Evolutionary conservation across 2,888 invertebrate species (phyloP).

Genomic region (Stenolophus ochropezus): DNA sequence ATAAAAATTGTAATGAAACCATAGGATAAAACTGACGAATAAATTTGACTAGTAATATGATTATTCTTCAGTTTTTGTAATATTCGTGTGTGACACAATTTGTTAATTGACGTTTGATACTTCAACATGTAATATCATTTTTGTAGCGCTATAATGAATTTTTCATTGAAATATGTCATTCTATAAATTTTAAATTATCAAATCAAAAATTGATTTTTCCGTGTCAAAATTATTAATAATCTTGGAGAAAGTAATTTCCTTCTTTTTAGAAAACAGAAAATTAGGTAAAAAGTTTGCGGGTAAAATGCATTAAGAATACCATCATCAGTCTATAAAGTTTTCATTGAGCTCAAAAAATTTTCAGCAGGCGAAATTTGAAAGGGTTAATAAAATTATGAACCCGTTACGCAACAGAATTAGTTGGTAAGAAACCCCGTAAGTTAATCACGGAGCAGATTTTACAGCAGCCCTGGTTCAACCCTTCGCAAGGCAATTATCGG

Average conservation of each 20-base stretch:
- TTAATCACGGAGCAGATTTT: conserved; percentile 31
- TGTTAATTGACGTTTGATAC: conserved; percentile 38
- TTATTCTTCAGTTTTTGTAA: conserved; percentile 2
- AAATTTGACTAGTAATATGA: neutral
- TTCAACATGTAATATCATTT: conserved; percentile 20
- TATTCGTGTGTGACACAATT: conserved; percentile 13
- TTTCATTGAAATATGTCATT: conserved; percentile 26
- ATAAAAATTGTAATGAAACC: too few species aligned
- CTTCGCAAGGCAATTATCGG: conserved; percentile 29
- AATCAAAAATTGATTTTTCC: neutral
- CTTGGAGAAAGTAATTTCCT: neutral
- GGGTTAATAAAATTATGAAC: conserved; percentile 51
- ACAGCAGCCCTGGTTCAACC: neutral
- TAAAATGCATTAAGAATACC: conserved; percentile 29
- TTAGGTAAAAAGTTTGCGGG: conserved; percentile 11
- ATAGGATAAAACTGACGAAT: too few species aligned
- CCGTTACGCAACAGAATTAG: conserved; percentile 50
- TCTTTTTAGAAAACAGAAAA: conserved; percentile 8
- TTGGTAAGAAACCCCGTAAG: conserved; percentile 43
- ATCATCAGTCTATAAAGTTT: conserved; percentile 31
- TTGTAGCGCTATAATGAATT: neutral
- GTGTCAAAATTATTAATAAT: neutral
- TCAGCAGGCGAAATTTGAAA: conserved; percentile 37
- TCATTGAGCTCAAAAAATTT: conserved; percentile 31
- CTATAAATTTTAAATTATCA: conserved; percentile 24